A percentile compares a stretch with the other conserved stretches of the same genome.
Conservation (phyloP, 2,888 invertebrate genomes). For the Trissoscelio sp. region DNA sequence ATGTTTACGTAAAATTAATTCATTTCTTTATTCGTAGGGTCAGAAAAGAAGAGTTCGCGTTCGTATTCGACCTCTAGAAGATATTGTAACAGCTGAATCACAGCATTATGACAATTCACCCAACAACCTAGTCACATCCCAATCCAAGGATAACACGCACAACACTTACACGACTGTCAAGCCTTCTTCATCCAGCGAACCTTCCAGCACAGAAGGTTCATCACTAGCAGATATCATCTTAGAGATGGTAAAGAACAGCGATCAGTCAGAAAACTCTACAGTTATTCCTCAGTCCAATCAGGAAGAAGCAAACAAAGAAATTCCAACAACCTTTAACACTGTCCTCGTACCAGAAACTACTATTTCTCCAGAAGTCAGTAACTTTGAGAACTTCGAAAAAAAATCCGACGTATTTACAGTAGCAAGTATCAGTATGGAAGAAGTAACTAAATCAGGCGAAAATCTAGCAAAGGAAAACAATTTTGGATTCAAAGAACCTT, state of each 20-base stretch:
- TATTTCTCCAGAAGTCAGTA: not conserved
- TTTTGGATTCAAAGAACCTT: constrained; percentile 48
- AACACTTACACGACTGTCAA: constrained; percentile 55
- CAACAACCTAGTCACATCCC: constrained; percentile 76
- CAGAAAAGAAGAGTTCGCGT: constrained; percentile 89
- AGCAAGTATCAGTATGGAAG: constrained; percentile 51
- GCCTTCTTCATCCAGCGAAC: constrained; percentile 26
- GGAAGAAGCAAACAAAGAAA: not conserved
- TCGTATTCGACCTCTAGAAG: constrained; percentile 89
- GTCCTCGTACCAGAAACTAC: constrained; percentile 2
- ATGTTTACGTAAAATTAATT: too few species aligned
- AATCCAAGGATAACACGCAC: constrained; percentile 40
- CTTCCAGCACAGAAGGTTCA: constrained; percentile 65
- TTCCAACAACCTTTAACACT: not conserved
- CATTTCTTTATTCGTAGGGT: constrained; percentile 73
- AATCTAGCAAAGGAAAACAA: not conserved
- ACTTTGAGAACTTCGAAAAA: not conserved
- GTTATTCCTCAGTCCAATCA: constrained; percentile 3
- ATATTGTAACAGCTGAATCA: constrained; percentile 91
- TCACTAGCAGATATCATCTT: constrained; percentile 73
- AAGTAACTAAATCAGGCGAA: not conserved
- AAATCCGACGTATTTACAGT: constrained; percentile 11
- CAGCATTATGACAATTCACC: constrained; percentile 86
- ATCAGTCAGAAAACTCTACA: constrained; percentile 39
- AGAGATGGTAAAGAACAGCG: constrained; percentile 73